These are phyloP conservation scores for Laothoe populi DNA, from an alignment of 2,888 invertebrate species.

Conservation along the genomic window DNA sequence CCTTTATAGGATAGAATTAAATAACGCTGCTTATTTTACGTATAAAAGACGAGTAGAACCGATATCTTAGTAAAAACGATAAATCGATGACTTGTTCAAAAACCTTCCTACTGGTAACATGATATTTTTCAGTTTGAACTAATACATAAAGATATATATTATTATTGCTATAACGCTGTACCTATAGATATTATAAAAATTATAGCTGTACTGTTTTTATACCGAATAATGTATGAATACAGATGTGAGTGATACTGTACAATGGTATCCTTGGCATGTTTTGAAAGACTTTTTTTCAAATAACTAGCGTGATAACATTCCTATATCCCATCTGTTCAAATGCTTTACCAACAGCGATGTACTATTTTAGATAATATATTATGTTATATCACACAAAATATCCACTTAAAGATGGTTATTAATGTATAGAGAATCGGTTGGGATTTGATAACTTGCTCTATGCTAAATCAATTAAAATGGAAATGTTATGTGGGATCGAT, in stretches of 20 bases:
- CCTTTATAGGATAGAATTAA: too few species aligned
- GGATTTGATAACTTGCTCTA: neutral
- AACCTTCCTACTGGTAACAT: too few species aligned
- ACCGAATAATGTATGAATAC: too few species aligned
- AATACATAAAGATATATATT: too few species aligned
- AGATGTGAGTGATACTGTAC: neutral
- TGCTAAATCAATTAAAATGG: slow-evolving; percentile 7
- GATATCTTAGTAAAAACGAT: too few species aligned
- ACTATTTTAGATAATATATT: neutral
- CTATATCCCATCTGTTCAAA: slow-evolving; percentile 4
- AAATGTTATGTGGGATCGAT: neutral
- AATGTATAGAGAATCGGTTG: slow-evolving; percentile 2
- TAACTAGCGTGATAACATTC: slow-evolving; percentile 4
- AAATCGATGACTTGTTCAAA: too few species aligned
- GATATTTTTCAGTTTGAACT: too few species aligned
- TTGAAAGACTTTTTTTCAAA: slow-evolving; percentile 6
- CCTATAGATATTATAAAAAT: too few species aligned
- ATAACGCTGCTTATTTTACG: too few species aligned
- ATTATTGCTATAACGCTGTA: too few species aligned
- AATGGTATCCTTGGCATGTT: slow-evolving; percentile 7
- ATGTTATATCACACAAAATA: slow-evolving; percentile 3
- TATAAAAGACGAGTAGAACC: too few species aligned
- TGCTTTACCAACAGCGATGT: slow-evolving; percentile 1
- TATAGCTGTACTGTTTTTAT: too few species aligned
- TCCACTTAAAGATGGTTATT: neutral